Evolutionary conservation across 2,113 vertebrate species (phyloP), one percentile per base, ranked within the genome.

Genomic region (Etheostoma cragini): DNA sequence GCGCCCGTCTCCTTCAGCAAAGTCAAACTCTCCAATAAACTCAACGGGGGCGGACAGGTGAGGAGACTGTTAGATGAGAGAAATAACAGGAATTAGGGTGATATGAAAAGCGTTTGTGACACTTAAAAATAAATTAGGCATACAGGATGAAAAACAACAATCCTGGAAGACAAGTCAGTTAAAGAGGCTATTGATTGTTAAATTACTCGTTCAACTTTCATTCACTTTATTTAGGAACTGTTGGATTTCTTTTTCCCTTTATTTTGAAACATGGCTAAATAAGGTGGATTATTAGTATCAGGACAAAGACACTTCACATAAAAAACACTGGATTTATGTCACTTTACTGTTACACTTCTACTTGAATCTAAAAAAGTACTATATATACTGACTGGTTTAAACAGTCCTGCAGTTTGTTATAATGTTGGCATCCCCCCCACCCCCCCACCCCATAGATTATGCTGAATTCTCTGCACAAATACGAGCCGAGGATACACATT

Each of bases 381-480:
- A 21, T 7, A 30, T 1, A 49, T 15, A 54, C 0, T 35, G 15
- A n/a, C 16, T 11, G 4, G 1, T 0, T 17, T 2, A n/a, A 24
- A 15, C 5, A n/a, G 21, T 15, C 24, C 15, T 53, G 26, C 5
- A 8, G 1, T 35, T 58, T 8, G 6, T 19, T 47, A 30, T 8
- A 19, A 50, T 47, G 6, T 13, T 54, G 7, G 0, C 5, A 4
- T 76, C 58, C 45, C 30, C 42, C 58, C 26, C 45, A 26, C 19
- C 53, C 58, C 45, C 30, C 42, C 58, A 22, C 45, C 35, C 19
- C 53, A 13, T 16, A 96, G 95, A 96, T 96, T 49, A 96, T 96
- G 95, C 76, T 96, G 85, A 96, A 96, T 77, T 96, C 95, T n/a
- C 86, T 96, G 76, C 95, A 96, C 91, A 96, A 96, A 65, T 96